A percentile compares a stretch with the other conserved stretches of the same genome.
phyloP scores from a whole-genome alignment of 2,113 vertebrate genomes.

The Eleginops maclovinus region DNA sequence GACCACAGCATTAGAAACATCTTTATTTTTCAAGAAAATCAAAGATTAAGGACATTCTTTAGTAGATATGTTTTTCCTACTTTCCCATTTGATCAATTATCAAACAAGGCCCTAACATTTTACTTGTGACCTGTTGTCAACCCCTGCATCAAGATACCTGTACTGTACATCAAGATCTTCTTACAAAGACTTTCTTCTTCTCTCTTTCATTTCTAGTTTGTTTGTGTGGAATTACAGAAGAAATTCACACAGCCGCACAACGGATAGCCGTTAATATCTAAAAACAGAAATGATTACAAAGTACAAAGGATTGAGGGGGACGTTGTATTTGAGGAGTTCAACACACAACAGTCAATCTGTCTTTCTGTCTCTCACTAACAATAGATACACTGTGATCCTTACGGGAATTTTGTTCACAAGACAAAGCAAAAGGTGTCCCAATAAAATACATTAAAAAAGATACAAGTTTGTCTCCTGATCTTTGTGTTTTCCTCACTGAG shows the following conservation, averaged over 20 bases:
- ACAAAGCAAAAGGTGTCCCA: slow-evolving; percentile 23
- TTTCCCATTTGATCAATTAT: not conserved
- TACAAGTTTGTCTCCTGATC: not conserved
- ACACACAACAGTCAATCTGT: not conserved
- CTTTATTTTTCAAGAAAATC: not conserved
- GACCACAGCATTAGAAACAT: not conserved
- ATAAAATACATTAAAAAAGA: not conserved
- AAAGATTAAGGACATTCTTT: not conserved
- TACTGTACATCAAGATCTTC: not conserved
- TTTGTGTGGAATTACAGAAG: not conserved
- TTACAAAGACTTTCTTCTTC: slow-evolving; percentile 21
- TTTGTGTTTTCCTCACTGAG: not conserved
- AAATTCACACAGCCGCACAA: slow-evolving; percentile 20
- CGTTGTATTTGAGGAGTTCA: slow-evolving; percentile 25
- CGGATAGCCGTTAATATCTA: slow-evolving; percentile 30
- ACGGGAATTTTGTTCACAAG: slow-evolving; percentile 22
- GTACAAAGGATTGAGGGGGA: slow-evolving; percentile 46
- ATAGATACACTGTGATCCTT: slow-evolving; percentile 48
- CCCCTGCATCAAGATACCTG: not conserved
- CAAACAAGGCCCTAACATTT: not conserved
- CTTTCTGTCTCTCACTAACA: slow-evolving; percentile 9
- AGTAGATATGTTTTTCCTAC: not conserved
- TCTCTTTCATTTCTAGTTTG: not conserved
- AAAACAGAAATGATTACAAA: slow-evolving; percentile 41
- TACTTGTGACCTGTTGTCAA: slow-evolving; percentile 10